A percentile compares a stretch with the other conserved stretches of the same genome.
These are phyloP conservation scores for Gallirallus australis DNA, from an alignment of 2,797 vertebrate species.

Conservation along the genomic window DNA sequence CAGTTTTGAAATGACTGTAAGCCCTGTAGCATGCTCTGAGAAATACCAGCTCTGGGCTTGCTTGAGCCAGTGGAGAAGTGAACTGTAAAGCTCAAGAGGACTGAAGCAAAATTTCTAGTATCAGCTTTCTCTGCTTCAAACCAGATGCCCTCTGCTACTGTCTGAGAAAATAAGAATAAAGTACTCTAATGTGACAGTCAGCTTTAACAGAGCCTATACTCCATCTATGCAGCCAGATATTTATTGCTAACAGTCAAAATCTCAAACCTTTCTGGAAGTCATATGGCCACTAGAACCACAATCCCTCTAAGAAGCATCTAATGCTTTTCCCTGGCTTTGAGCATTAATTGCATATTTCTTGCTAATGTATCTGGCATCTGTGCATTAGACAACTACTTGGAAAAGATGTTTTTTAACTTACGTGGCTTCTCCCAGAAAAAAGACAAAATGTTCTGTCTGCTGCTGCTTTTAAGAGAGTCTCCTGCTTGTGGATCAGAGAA, in stretches of 20 bases:
- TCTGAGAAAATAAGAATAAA: not conserved
- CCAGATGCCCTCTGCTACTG: not conserved
- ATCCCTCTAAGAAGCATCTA: not conserved
- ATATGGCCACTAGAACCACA: not conserved
- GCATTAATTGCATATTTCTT: not conserved
- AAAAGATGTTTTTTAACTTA: not conserved
- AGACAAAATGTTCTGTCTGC: constrained; percentile 26
- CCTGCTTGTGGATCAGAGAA: not conserved
- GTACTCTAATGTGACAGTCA: not conserved
- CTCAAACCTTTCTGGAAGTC: not conserved
- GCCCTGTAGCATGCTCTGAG: constrained; percentile 6
- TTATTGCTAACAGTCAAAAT: not conserved
- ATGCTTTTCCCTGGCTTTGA: not conserved
- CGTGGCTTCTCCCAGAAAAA: not conserved
- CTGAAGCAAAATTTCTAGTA: not conserved
- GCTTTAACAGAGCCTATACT: not conserved
- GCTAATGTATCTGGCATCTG: not conserved
- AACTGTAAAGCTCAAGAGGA: not conserved
- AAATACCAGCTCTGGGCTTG: constrained; percentile 3
- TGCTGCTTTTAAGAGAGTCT: constrained; percentile 27
- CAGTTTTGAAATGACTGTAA: not conserved
- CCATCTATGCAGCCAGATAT: not conserved
- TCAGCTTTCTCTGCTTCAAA: not conserved
- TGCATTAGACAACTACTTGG: not conserved
- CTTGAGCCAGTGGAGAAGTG: not conserved